Conservation (phyloP, 1,140 invertebrate species). For the Vollenhovia emeryi region DNA sequence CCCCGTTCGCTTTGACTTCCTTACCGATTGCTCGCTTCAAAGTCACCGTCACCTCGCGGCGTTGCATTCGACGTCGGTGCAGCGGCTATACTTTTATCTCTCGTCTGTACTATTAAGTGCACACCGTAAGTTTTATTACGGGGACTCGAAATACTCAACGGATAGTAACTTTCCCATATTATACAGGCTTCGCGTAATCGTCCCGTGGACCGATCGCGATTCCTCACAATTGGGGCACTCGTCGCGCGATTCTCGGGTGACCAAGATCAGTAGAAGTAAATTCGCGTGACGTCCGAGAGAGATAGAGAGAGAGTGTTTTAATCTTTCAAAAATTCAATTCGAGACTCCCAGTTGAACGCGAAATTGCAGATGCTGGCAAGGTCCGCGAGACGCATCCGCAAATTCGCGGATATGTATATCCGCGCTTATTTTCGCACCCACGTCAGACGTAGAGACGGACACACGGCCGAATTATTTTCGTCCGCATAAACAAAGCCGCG, state of each 20-base stretch:
- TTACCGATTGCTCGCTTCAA: conserved; percentile 49
- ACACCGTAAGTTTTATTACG: conserved; percentile 80
- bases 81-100: neutral
- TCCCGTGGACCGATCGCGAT: neutral
- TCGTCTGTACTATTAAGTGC: conserved; percentile 13
- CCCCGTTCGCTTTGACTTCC: conserved; percentile 12
- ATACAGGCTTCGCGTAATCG: neutral
- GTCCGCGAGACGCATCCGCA: neutral
- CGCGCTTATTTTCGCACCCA: conserved; percentile 10
- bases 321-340: neutral
- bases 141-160: conserved; percentile 60
- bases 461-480: conserved; percentile 81
- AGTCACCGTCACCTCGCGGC: neutral
- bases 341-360: too few species aligned
- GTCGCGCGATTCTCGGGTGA: neutral
- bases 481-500: conserved; percentile 83
- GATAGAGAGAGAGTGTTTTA: too few species aligned
- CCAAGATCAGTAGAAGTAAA: neutral
- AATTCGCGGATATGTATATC: neutral
- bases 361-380: neutral
- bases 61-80: neutral
- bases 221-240: neutral
- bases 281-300: neutral
- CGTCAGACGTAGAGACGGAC: neutral
- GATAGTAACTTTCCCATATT: neutral